These are phyloP conservation scores for Lindbergichthys nudifrons DNA, from an alignment of 2,797 vertebrate genomes.

Conservation along the genomic window DNA sequence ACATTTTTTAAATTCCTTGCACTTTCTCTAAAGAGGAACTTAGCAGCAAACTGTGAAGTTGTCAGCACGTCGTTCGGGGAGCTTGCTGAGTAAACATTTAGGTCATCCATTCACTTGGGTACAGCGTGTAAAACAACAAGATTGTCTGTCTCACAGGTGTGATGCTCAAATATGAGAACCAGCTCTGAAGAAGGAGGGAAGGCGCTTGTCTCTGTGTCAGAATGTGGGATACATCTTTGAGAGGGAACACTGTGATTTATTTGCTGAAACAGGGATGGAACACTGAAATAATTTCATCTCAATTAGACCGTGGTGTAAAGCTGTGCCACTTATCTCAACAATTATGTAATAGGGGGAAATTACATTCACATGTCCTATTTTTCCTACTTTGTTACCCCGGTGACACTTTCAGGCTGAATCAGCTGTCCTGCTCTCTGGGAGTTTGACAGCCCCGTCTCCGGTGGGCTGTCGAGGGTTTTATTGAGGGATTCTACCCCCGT, in stretches of 20 bases:
- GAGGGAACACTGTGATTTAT: constrained; percentile 29
- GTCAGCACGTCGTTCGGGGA: not conserved
- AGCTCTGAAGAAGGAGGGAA: not conserved
- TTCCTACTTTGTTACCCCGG: constrained; percentile 18
- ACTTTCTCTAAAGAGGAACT: constrained; percentile 10
- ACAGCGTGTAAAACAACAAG: constrained; percentile 8
- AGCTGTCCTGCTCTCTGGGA: constrained; percentile 32
- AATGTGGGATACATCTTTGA: constrained; percentile 36
- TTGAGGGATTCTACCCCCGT: constrained; percentile 5
- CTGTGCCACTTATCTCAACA: constrained; percentile 15
- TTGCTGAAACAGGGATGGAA: constrained; percentile 28
- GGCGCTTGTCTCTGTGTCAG: constrained; percentile 13
- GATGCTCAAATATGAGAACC: not conserved
- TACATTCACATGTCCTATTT: constrained; percentile 38
- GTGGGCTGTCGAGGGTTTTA: constrained; percentile 34
- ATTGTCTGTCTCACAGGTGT: constrained; percentile 5
- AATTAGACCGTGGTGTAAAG: constrained; percentile 29
- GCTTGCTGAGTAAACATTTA: constrained; percentile 1
- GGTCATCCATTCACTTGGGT: constrained; percentile 3
- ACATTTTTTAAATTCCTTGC: constrained; percentile 51
- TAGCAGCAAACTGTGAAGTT: constrained; percentile 35
- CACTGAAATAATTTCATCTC: constrained; percentile 42
- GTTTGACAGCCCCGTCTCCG: constrained; percentile 48
- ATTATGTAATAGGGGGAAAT: constrained; percentile 44
- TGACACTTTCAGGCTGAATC: constrained; percentile 40